Conservation (phyloP, 2,888 invertebrate species). For the Chrysotoxum bicinctum region DNA sequence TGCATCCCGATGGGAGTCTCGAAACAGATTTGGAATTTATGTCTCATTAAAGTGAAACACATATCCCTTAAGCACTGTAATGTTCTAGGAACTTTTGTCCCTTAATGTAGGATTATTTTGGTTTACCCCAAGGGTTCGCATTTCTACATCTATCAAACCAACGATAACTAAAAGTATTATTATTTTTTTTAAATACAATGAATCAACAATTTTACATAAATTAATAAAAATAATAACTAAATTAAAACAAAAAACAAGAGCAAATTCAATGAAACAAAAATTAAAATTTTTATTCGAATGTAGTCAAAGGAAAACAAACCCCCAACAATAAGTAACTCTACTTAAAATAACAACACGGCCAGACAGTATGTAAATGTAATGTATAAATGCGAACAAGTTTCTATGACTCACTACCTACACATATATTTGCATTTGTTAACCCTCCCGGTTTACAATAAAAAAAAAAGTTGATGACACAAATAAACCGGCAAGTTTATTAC, state of each 20-base stretch:
- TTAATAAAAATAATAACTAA: too few species aligned
- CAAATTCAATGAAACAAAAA: background rate
- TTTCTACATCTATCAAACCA: too few species aligned
- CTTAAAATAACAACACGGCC: background rate
- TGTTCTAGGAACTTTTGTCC: too few species aligned
- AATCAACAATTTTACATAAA: too few species aligned
- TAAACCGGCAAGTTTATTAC: slow-evolving; percentile 36
- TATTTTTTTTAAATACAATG: too few species aligned
- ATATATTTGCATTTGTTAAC: background rate
- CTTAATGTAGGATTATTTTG: too few species aligned
- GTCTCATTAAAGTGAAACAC: too few species aligned
- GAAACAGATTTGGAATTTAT: too few species aligned
- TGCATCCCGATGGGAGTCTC: too few species aligned
- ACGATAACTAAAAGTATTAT: too few species aligned
- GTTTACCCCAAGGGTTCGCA: too few species aligned
- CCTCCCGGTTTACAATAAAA: background rate
- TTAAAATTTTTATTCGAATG: background rate
- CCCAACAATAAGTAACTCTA: background rate
- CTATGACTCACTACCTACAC: background rate
- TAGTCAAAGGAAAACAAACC: background rate
- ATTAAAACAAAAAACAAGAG: background rate
- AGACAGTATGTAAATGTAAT: background rate
- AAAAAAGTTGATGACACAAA: slow-evolving; percentile 24
- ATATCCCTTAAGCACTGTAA: too few species aligned
- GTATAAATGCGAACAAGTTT: background rate